Percentiles rank a stretch among this genome's conserved stretches.
phyloP scores from a whole-genome alignment of 2,113 vertebrate genomes.

The Sinocyclocheilus rhinocerous region DNA sequence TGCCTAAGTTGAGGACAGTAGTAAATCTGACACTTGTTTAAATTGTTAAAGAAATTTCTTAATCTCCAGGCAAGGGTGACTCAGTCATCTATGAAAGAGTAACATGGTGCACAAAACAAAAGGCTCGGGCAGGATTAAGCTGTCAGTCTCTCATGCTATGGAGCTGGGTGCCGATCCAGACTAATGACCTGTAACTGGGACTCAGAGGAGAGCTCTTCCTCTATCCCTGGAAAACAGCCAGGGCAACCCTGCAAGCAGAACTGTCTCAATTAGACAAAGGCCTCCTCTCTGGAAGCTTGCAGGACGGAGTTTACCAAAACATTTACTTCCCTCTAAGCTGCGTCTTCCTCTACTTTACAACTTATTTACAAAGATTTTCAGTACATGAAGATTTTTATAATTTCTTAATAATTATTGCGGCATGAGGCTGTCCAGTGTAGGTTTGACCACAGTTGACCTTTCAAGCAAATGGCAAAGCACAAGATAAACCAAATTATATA shows the following conservation, averaged over 20 bases:
- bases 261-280: constrained; percentile 72
- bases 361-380: neutral
- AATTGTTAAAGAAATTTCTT: constrained; percentile 81
- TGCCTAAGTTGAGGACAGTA: constrained; percentile 42
- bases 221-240: constrained; percentile 67
- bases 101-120: constrained; percentile 61
- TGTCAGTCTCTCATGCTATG: constrained; percentile 65
- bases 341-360: constrained; percentile 10
- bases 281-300: constrained; percentile 65
- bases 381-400: neutral
- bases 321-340: constrained; percentile 26
- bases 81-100: constrained; percentile 69
- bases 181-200: constrained; percentile 74
- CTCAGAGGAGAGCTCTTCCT: constrained; percentile 61
- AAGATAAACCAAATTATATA: neutral
- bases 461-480: neutral
- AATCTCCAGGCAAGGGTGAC: constrained; percentile 71
- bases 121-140: constrained; percentile 69
- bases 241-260: constrained; percentile 64
- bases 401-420: neutral
- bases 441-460: neutral
- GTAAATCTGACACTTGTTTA: constrained; percentile 65
- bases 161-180: constrained; percentile 62
- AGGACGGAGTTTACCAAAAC: constrained; percentile 43
- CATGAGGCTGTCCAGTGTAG: neutral